These are phyloP conservation scores for Podiceps cristatus DNA, from an alignment of 2,113 vertebrate genomes.

Conservation along the genomic window DNA sequence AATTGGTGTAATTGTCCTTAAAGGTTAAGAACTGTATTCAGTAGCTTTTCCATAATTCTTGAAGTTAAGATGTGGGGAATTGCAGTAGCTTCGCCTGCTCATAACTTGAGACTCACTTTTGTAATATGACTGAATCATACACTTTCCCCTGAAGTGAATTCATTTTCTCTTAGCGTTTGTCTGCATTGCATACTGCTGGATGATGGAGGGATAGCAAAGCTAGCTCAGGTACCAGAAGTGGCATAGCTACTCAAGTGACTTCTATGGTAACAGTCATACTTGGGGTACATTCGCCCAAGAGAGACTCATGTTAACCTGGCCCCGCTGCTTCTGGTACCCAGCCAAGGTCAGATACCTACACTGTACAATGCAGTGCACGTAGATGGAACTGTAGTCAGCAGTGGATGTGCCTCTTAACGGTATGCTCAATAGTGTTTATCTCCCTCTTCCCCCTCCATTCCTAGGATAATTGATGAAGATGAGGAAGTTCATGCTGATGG, in stretches of 20 bases:
- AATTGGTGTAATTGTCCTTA: fast-evolving
- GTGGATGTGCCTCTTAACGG: slow-evolving; percentile 48
- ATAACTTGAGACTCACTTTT: not conserved
- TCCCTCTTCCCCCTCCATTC: slow-evolving; percentile 61
- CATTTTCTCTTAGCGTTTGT: not conserved
- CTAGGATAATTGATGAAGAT: slow-evolving; percentile 84
- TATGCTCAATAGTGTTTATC: slow-evolving; percentile 64
- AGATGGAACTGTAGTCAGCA: slow-evolving; percentile 5
- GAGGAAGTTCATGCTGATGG: slow-evolving; percentile 81
- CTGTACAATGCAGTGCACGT: not conserved
- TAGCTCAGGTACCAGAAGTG: slow-evolving; percentile 51
- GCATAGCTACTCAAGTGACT: not conserved
- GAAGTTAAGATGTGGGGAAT: not conserved
- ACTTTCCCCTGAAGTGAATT: not conserved
- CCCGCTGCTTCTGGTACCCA: slow-evolving; percentile 52
- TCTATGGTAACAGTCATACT: not conserved
- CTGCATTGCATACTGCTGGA: not conserved
- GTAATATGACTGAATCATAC: fast-evolving
- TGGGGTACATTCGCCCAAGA: not conserved
- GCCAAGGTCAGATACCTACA: not conserved
- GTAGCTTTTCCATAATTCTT: not conserved
- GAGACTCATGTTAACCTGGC: not conserved
- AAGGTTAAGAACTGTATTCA: not conserved
- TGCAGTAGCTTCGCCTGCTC: too few species aligned
- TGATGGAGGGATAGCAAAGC: not conserved